These are phyloP conservation scores for Chymomyza caudatula DNA, from an alignment of 2,888 invertebrate species.

Conservation along the genomic window DNA sequence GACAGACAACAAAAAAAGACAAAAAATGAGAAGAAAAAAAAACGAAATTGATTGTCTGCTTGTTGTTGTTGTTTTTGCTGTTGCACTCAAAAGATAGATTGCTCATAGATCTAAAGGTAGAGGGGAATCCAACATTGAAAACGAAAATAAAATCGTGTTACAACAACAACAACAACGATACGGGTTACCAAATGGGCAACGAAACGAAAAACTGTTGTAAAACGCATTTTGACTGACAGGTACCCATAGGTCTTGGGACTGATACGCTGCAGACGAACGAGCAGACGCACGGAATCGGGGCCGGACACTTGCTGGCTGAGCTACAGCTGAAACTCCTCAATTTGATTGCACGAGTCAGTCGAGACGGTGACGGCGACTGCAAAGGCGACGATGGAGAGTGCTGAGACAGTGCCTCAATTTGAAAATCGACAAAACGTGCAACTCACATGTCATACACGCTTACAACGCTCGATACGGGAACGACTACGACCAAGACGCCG, in stretches of 20 bases:
- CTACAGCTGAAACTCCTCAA: slow-evolving; percentile 61
- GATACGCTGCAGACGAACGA: slow-evolving; percentile 27
- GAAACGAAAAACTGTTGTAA: slow-evolving; percentile 61
- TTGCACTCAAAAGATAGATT: slow-evolving; percentile 65
- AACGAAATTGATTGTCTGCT: slow-evolving; percentile 56
- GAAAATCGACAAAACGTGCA: slow-evolving; percentile 73
- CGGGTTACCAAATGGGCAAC: slow-evolving; percentile 66
- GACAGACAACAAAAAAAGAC: slow-evolving; percentile 18
- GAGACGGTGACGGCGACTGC: slow-evolving; percentile 20
- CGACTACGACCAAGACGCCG: slow-evolving; percentile 15
- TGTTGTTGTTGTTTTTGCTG: slow-evolving; percentile 40
- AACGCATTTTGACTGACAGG: slow-evolving; percentile 73
- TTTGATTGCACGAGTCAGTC: slow-evolving; percentile 65
- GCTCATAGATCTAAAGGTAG: slow-evolving; percentile 47
- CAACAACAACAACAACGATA: slow-evolving; percentile 38
- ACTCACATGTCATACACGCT: slow-evolving; percentile 72
- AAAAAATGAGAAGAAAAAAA: slow-evolving; percentile 15
- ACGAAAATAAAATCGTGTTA: slow-evolving; percentile 60
- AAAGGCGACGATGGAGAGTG: slow-evolving; percentile 37
- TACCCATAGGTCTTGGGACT: slow-evolving; percentile 60
- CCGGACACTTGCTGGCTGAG: slow-evolving; percentile 22
- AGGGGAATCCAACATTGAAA: slow-evolving; percentile 31
- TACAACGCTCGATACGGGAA: slow-evolving; percentile 27
- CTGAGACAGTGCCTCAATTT: slow-evolving; percentile 64
- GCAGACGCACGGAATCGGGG: slow-evolving; percentile 19